Evolutionary conservation across 2,797 vertebrate genomes (phyloP), one percentile per base, ranked within the genome.

Genomic region (Pseudomugil tenellus): DNA sequence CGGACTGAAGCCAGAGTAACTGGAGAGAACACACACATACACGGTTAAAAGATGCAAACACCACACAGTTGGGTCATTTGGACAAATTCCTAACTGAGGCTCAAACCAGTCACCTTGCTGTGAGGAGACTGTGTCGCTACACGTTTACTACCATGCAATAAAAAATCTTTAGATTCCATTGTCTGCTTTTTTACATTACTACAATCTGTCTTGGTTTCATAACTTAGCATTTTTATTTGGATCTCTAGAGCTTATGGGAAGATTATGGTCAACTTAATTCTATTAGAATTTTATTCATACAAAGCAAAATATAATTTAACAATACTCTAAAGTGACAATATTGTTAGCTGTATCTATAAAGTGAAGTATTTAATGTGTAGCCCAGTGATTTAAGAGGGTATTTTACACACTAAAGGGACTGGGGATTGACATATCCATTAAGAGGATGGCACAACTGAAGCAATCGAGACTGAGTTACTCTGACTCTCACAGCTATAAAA

Each of bases 231-330:
- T 49, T 25, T 11, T 29, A 55, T 54, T 32, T 32, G 23, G 3
- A 56, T 34, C 28, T 55, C 11, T 12, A 23, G 14, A 31, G 31
- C 46, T 14, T 17, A 65, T 46, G 37, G 39, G 9, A 65, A 32
- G 56, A 41, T 46, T 25, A 65, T 41, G 29, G 29, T 56, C 29
- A 56, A 9, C 29, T 34, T 54, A 35, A 31, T 46, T 25, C 31
- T 32, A 17, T 58, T 26, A 46, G n/a, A 23, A 23, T 34, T 57
- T 34, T 34, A 34, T 34, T 11, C 43, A 31, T 65, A 32, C 26
- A 23, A n/a, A 37, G 1, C 10, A 58, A 16, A 58, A 52, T 51
- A 28, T n/a, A 19, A 29, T 28, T 23, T 3, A 16, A 39, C 37
- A 39, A 39, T 39, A 5, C 14, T 25, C 48, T 14, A 14, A 6